A percentile compares a stretch with the other conserved stretches of the same genome.
These are phyloP conservation scores for Phymorhynchus buccinoides DNA, from an alignment of 1,140 invertebrate species.

Conservation along the genomic window DNA sequence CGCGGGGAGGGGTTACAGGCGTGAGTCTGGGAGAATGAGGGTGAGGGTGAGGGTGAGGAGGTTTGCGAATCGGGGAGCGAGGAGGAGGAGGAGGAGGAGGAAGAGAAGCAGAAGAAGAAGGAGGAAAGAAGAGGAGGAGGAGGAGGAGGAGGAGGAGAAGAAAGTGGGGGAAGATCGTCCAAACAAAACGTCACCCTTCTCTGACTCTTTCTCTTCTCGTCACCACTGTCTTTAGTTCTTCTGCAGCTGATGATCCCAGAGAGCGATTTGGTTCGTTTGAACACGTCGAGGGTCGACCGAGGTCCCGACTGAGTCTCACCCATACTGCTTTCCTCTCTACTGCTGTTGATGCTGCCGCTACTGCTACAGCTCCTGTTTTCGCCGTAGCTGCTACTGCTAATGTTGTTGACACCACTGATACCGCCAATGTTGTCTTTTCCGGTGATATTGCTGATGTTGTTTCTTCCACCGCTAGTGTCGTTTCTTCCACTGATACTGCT, in stretches of 20 bases:
- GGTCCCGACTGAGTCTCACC: background rate
- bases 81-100: background rate
- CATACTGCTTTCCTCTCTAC: background rate
- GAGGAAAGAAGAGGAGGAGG: background rate
- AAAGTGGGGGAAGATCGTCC: conserved; percentile 7
- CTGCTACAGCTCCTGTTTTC: too few species aligned
- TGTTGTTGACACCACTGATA: too few species aligned
- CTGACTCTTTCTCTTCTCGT: conserved; percentile 19
- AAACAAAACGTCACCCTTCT: conserved; percentile 34
- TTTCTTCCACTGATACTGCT: too few species aligned
- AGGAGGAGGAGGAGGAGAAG: background rate
- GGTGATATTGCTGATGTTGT: too few species aligned
- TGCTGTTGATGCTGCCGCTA: background rate
- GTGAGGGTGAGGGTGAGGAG: background rate
- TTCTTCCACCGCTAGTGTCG: too few species aligned
- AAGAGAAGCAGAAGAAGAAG: background rate
- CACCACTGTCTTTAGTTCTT: background rate
- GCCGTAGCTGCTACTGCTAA: too few species aligned
- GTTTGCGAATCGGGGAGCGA: background rate
- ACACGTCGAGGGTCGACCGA: conserved; percentile 10
- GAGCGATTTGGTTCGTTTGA: conserved; percentile 20
- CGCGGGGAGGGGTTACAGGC: background rate
- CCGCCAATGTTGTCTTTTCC: too few species aligned
- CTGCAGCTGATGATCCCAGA: background rate
- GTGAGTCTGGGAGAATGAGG: background rate